phyloP scores from a whole-genome alignment of 1,140 invertebrate species.

The Drosophila mojavensis region DNA sequence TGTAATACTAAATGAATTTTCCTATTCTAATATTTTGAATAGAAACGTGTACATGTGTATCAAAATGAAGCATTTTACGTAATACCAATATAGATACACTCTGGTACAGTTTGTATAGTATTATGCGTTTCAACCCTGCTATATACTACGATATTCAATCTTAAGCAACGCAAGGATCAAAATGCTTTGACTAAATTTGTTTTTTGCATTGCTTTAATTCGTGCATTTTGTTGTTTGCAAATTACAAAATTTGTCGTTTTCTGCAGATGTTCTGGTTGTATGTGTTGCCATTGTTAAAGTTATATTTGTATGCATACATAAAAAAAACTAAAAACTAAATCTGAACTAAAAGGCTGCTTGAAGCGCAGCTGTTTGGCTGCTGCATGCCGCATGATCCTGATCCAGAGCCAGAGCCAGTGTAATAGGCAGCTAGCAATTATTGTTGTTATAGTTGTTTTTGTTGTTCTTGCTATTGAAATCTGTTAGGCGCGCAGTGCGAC shows the following conservation, averaged over 20 bases:
- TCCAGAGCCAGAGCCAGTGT: background rate
- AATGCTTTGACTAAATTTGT: too few species aligned
- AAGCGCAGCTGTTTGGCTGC: background rate
- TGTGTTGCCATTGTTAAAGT: conserved; percentile 1
- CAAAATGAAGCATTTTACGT: too few species aligned
- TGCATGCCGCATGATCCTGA: background rate
- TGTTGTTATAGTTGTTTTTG: background rate
- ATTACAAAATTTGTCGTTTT: conserved; percentile 32
- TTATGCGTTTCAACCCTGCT: too few species aligned
- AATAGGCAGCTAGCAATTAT: background rate
- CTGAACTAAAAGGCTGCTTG: conserved; percentile 15
- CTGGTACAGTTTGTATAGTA: too few species aligned
- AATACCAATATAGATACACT: too few species aligned
- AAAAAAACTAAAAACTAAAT: conserved; percentile 36
- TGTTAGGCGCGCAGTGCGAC: conserved; percentile 86
- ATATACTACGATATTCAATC: too few species aligned
- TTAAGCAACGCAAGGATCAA: too few species aligned
- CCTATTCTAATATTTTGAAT: too few species aligned
- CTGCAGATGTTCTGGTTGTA: conserved; percentile 7
- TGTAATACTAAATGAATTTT: too few species aligned
- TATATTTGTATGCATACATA: conserved; percentile 4
- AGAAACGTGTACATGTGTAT: too few species aligned
- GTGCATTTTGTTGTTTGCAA: conserved; percentile 20
- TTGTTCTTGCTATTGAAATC: background rate
- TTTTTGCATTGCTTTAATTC: conserved; percentile 16